Evolutionary conservation across 2,888 invertebrate species (phyloP).

Genomic region (Aspidapion aeneum): DNA sequence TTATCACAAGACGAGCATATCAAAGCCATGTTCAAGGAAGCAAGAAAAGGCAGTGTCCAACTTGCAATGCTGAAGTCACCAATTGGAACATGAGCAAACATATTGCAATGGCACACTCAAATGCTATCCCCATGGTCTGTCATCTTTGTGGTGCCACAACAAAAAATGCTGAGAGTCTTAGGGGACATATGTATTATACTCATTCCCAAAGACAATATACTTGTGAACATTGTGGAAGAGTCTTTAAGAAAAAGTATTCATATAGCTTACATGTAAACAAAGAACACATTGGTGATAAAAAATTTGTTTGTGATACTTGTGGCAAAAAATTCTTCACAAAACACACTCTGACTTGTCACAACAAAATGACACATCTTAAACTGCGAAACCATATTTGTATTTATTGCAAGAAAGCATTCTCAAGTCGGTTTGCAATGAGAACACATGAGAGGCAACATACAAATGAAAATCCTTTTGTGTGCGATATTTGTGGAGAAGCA

Average conservation of each 20-base stretch:
- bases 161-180: slow-evolving; percentile 36
- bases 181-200: slow-evolving; percentile 34
- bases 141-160: slow-evolving; percentile 38
- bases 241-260: slow-evolving; percentile 31
- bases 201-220: slow-evolving; percentile 30
- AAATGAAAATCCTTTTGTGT: slow-evolving; percentile 38
- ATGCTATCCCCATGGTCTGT: slow-evolving; percentile 36
- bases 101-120: slow-evolving; percentile 34
- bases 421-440: slow-evolving; percentile 34
- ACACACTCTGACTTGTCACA: slow-evolving; percentile 32
- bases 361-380: slow-evolving; percentile 36
- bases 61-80: slow-evolving; percentile 35
- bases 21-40: slow-evolving; percentile 28
- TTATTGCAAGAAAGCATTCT: slow-evolving; percentile 36
- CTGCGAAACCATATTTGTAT: slow-evolving; percentile 35
- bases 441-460: slow-evolving; percentile 37
- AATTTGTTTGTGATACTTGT: slow-evolving; percentile 32
- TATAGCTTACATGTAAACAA: slow-evolving; percentile 34
- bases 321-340: slow-evolving; percentile 25
- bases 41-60: slow-evolving; percentile 36
- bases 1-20: slow-evolving; percentile 7
- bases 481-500: slow-evolving; percentile 36
- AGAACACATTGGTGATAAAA: slow-evolving; percentile 30
- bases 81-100: slow-evolving; percentile 38
- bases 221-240: slow-evolving; percentile 31